These are phyloP conservation scores for Crocallis elinguaria DNA, from an alignment of 2,888 invertebrate species.

Conservation along the genomic window DNA sequence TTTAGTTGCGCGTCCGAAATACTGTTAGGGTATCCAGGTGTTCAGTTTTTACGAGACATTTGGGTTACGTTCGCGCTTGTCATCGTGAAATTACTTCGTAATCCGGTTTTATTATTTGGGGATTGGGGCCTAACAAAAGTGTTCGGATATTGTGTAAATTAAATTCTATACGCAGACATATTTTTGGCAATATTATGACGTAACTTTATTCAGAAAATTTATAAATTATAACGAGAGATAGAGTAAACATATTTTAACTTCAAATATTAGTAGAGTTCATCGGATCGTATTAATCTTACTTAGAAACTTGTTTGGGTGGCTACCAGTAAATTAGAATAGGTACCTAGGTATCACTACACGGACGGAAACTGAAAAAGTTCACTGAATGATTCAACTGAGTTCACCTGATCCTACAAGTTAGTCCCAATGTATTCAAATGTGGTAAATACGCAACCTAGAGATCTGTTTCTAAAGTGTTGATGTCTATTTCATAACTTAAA, in stretches of 20 bases:
- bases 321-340: no score
- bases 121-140: conserved; percentile 4
- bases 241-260: background rate
- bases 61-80: conserved; percentile 14
- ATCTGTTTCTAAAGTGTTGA: no score
- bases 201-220: background rate
- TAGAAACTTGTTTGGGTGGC: no score
- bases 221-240: background rate
- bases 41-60: conserved; percentile 21
- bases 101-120: conserved; percentile 21
- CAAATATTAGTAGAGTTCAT: background rate
- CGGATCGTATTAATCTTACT: no score
- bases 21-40: conserved; percentile 25
- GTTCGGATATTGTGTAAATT: conserved; percentile 12
- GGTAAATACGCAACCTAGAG: no score
- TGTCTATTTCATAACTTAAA: no score
- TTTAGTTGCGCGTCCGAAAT: conserved; percentile 19
- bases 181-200: background rate
- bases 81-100: conserved; percentile 26
- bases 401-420: no score
- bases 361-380: no score
- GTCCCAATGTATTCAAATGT: no score
- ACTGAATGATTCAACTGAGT: no score
- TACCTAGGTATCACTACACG: no score
- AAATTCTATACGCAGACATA: conserved; percentile 1